Evolutionary conservation across 1,140 invertebrate genomes (phyloP), one percentile per base, ranked within the genome.

Genomic region (Yoshiicerus persimilis): DNA sequence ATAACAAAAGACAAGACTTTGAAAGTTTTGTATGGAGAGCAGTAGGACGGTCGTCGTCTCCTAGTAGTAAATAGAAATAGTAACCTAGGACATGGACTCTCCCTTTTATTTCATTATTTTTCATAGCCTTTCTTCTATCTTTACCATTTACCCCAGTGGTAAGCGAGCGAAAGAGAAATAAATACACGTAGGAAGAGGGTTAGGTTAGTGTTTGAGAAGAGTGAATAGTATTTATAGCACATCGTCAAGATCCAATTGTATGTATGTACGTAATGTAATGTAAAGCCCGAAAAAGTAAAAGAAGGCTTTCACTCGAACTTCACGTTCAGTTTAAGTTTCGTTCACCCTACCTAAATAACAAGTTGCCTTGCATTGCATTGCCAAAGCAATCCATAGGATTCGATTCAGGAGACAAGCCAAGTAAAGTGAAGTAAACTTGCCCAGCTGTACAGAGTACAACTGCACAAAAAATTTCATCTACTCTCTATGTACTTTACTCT

Each of bases 31-130:
- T 80, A 80, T 80, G 75, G 75, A 80, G 75, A 80, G 75, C 75
- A 80, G 75, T 80, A 80, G 75, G 75, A 80, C 75, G 75, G 34
- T 38, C 30, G 75, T 38, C 30, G 30, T 32, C 70, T 30, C 64
- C 23, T n/a, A n/a, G 32, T 36, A 80, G 75, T 80, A 80, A 80
- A 80, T 80, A 80, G 75, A 80, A 80, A 80, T 80, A 80, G 30
- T 80, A 80, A 80, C 75, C 75, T 80, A 80, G 75, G 75, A 80
- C 75, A 80, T 80, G 75, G 75, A 80, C 75, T 80, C 75, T 80
- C 75, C 75, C 75, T 80, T 70, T 80, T 10, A 80, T 80, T 80
- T 80, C 75, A 80, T 80, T 80, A 80, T 80, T 80, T 80, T 80
- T 23, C 75, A 80, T 70, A 70, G 66, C 23, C 66, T 30, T 30